phyloP scores from a whole-genome alignment of 2,888 invertebrate species.

The Cryptus viduatorius region DNA sequence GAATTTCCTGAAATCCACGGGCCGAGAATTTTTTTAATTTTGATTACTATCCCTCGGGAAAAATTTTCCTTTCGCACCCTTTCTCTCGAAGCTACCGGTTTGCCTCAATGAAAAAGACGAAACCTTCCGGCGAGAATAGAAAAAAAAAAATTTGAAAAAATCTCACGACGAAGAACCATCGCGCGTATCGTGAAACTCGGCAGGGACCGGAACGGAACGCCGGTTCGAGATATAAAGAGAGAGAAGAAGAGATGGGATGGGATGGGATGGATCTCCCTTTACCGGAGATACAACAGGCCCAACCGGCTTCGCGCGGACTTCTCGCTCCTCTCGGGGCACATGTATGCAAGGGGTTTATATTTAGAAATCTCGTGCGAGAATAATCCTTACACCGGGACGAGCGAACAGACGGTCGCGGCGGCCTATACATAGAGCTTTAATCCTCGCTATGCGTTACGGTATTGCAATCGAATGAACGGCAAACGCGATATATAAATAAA shows the following conservation, averaged over 20 bases:
- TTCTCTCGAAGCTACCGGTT: slow-evolving; percentile 44
- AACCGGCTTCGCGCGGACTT: slow-evolving; percentile 70
- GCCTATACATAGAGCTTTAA: slow-evolving; percentile 24
- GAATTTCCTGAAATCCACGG: slow-evolving; percentile 8
- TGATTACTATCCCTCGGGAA: slow-evolving; percentile 48
- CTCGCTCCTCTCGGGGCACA: slow-evolving; percentile 49
- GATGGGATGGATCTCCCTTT: slow-evolving; percentile 46
- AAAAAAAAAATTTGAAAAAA: slow-evolving; percentile 11
- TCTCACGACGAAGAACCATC: slow-evolving; percentile 37
- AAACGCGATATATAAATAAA: background rate
- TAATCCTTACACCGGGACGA: slow-evolving; percentile 67
- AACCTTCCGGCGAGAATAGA: background rate
- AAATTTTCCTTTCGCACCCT: slow-evolving; percentile 41
- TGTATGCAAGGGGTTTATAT: slow-evolving; percentile 69
- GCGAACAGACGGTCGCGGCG: slow-evolving; percentile 41
- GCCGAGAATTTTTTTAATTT: slow-evolving; percentile 11
- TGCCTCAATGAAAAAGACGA: slow-evolving; percentile 16
- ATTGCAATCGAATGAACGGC: background rate
- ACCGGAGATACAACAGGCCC: slow-evolving; percentile 67
- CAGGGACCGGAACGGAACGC: slow-evolving; percentile 29
- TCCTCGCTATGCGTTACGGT: slow-evolving; percentile 21
- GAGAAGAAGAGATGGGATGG: slow-evolving; percentile 19
- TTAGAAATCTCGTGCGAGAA: slow-evolving; percentile 70
- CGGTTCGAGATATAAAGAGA: slow-evolving; percentile 30
- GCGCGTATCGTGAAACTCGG: slow-evolving; percentile 49